Percentiles rank a stretch among this genome's conserved stretches.
phyloP scores from a whole-genome alignment of 2,888 invertebrate genomes.

The Boloria selene region DNA sequence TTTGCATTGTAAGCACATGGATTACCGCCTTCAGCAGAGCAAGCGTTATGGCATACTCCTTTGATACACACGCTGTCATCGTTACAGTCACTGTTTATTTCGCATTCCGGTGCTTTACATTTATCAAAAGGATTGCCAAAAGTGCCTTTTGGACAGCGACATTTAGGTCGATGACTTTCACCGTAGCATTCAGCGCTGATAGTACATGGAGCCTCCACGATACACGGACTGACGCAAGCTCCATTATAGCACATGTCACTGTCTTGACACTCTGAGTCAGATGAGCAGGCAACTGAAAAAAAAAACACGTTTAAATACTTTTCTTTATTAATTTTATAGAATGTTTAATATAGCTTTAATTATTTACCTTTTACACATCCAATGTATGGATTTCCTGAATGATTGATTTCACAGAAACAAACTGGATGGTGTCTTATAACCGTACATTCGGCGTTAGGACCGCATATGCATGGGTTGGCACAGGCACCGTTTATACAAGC shows the following conservation, averaged over 20 bases:
- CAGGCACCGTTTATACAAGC: constrained; percentile 92
- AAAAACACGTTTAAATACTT: background rate
- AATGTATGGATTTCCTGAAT: constrained; percentile 87
- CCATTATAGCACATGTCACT: constrained; percentile 91
- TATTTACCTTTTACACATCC: constrained; percentile 37
- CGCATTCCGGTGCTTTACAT: constrained; percentile 90
- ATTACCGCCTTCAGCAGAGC: constrained; percentile 83
- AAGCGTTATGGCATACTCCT: constrained; percentile 90
- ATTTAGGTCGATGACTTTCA: constrained; percentile 89
- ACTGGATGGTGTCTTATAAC: constrained; percentile 93
- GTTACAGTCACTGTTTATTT: constrained; percentile 90
- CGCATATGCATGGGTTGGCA: constrained; percentile 93
- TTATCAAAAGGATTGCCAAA: constrained; percentile 91
- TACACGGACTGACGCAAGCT: constrained; percentile 91
- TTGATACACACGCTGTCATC: constrained; percentile 87
- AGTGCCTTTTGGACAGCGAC: constrained; percentile 89
- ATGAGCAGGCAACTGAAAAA: constrained; percentile 89
- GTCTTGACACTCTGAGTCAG: constrained; percentile 90
- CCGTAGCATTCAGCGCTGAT: constrained; percentile 93
- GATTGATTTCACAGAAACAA: constrained; percentile 91
- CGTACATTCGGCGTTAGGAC: constrained; percentile 90
- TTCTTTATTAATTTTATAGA: background rate
- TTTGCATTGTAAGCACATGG: constrained; percentile 93
- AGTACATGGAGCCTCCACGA: constrained; percentile 90
- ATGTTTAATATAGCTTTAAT: background rate